Evolutionary conservation across 2,888 invertebrate genomes (phyloP), one percentile per base, ranked within the genome.

Genomic region (Chrysolina oricalcia): DNA sequence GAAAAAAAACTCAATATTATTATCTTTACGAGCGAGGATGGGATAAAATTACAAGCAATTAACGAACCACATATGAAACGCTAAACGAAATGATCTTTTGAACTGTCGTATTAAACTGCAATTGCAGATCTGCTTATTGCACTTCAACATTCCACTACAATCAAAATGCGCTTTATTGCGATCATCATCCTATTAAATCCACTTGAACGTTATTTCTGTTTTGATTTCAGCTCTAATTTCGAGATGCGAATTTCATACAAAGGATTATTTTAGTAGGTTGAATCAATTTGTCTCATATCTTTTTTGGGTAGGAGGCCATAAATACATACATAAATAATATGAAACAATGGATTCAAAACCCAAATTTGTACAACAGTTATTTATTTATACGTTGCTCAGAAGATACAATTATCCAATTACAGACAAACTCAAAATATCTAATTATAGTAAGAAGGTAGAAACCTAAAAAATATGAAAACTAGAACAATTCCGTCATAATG

Each of bases 81-180:
- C n/a, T 59, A 59, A 59, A 15, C 59, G 59, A 27, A 59, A 35
- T 59, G 59, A 59, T 59, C 59, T 59, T 27, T 59, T 59, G 35
- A 59, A 59, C 35, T 35, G 59, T 59, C 35, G 9, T 35, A 59
- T 59, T 27, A 35, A 59, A 59, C 35, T 59, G 59, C 59, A 59
- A 35, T 27, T 59, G 59, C 59, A 59, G 23, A 59, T 35, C 59
- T 59, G 59, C 59, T 59, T 17, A 13, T 59, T 27, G 59, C 59
- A 59, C 59, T 59, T 17, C 59, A 27, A 35, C 59, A 59, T 59
- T 59, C 59, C 35, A n/a, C 8, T 27, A 10, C 35, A 59, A 59
- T 59, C 59, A 59, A 59, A 59, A 59, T 59, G 59, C 59, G 59
- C 10, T 35, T 35, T 10, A 17, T 10, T 27, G 27, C 59, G 23